Conservation (phyloP, 2,797 vertebrate species). For the Phylloscopus collybita region DNA sequence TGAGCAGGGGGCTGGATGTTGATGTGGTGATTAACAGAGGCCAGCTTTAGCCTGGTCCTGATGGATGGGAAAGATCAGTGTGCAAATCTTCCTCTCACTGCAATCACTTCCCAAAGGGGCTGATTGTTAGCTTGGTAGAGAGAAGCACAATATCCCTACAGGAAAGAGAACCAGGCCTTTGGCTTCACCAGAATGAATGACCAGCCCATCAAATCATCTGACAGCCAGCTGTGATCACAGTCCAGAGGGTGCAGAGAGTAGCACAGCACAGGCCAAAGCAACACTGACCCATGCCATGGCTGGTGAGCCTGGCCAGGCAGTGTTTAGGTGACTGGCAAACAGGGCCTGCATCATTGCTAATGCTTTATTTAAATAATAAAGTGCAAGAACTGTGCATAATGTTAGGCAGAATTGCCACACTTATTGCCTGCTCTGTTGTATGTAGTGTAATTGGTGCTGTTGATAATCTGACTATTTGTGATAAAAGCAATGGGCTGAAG, state of each 20-base stretch:
- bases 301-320: background rate
- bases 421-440: background rate
- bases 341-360: background rate
- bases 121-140: background rate
- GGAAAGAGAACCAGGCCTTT: background rate
- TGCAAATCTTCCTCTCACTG: background rate
- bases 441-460: accelerated
- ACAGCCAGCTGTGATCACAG: background rate
- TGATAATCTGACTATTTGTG: background rate
- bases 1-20: background rate
- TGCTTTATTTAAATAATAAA: background rate
- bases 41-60: accelerated
- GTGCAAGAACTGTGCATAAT: background rate
- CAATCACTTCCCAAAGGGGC: background rate
- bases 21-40: background rate
- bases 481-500: background rate
- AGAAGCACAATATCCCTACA: background rate
- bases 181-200: background rate
- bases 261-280: background rate
- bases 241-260: background rate
- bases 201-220: background rate
- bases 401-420: accelerated
- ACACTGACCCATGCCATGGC: accelerated
- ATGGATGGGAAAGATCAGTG: accelerated
- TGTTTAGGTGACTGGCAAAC: background rate